Percentiles rank a stretch among this genome's conserved stretches.
Conservation (phyloP, 2,888 invertebrate species). For the Oligia strigilis region DNA sequence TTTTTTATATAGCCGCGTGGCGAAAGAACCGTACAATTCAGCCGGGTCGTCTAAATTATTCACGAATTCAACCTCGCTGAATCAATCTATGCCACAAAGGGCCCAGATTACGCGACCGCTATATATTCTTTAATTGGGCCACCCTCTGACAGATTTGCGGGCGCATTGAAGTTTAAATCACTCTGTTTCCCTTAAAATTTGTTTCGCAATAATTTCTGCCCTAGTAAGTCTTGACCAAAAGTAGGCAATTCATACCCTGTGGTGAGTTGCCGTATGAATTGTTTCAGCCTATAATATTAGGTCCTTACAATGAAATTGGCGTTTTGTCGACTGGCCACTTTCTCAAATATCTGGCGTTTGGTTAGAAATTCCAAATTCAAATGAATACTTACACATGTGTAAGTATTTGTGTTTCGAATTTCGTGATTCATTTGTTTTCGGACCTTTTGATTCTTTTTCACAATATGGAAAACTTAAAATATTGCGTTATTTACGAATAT, state of each 20-base stretch:
- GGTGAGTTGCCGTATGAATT: background rate
- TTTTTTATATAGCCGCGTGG: conserved; percentile 77
- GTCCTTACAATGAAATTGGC: too few species aligned
- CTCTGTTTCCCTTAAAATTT: conserved; percentile 23
- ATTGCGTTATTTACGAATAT: too few species aligned
- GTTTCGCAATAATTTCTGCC: conserved; percentile 27
- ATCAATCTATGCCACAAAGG: conserved; percentile 78
- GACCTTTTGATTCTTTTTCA: too few species aligned
- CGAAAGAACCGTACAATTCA: conserved; percentile 72
- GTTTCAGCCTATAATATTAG: background rate
- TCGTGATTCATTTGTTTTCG: too few species aligned
- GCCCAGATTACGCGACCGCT: conserved; percentile 75
- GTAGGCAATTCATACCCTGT: background rate
- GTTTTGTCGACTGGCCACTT: too few species aligned
- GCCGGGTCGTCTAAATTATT: conserved; percentile 78
- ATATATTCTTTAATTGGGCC: conserved; percentile 78
- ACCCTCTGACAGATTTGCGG: conserved; percentile 56
- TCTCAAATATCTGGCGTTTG: too few species aligned
- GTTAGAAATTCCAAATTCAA: too few species aligned
- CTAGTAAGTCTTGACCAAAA: background rate
- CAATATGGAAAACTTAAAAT: too few species aligned
- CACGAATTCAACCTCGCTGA: conserved; percentile 76
- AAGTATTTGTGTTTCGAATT: too few species aligned
- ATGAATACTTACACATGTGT: too few species aligned
- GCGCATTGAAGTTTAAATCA: conserved; percentile 57